These are phyloP conservation scores for Myoxocephalus aenaeus DNA, from an alignment of 2,797 vertebrate genomes.

Conservation along the genomic window DNA sequence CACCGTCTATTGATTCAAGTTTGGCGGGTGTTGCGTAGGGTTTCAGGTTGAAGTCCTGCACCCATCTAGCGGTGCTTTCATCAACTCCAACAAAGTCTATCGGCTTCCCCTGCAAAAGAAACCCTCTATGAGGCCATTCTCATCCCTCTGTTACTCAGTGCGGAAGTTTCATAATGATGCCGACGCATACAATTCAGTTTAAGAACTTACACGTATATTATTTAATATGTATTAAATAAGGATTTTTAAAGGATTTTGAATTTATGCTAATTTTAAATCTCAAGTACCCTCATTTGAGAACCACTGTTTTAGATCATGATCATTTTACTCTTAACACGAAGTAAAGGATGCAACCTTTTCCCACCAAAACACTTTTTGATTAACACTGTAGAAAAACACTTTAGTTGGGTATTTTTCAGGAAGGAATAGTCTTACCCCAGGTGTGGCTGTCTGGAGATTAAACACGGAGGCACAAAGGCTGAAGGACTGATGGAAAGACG, in stretches of 20 bases:
- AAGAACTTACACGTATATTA: too few relatives aligned
- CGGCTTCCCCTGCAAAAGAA: conserved; percentile 87
- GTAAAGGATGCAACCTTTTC: neutral
- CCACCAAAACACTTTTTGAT: neutral
- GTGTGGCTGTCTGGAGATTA: conserved; percentile 95
- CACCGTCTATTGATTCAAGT: conserved; percentile 97
- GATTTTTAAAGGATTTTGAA: too few relatives aligned
- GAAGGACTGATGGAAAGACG: conserved; percentile 93
- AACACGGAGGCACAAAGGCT: conserved; percentile 89
- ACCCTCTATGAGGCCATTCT: neutral
- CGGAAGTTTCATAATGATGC: neutral
- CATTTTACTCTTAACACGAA: neutral
- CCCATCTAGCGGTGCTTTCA: conserved; percentile 91
- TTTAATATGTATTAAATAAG: too few relatives aligned
- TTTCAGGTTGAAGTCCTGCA: conserved; percentile 95
- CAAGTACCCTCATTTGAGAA: too few relatives aligned
- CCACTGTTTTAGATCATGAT: neutral
- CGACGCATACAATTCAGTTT: too few relatives aligned
- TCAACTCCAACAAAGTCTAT: conserved; percentile 92
- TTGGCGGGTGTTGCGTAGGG: conserved; percentile 93
- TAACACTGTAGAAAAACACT: neutral
- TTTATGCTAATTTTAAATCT: too few relatives aligned
- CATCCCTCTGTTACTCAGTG: neutral
- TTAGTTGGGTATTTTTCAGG: neutral
- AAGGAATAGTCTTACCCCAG: conserved; percentile 87